Evolutionary conservation across 2,888 invertebrate species (phyloP).

Genomic region (Tupiocoris notatus): DNA sequence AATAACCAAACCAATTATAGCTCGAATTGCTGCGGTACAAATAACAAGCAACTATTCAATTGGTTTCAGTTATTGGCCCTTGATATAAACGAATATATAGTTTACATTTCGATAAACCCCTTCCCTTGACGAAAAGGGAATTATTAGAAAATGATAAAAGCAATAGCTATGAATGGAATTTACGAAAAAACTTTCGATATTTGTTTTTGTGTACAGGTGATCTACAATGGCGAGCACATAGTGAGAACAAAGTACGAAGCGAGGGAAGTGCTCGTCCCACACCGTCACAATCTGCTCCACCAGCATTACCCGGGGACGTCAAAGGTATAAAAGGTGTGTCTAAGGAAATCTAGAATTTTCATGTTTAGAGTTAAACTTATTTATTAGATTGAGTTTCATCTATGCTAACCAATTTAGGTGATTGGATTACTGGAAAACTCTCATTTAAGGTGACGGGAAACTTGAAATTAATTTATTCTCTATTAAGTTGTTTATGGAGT

Average conservation of each 20-base stretch:
- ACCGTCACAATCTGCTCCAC: constrained; percentile 67
- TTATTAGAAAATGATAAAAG: too few relatives aligned
- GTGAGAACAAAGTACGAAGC: constrained; percentile 78
- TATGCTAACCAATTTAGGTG: constrained; percentile 21
- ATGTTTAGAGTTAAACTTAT: neutral
- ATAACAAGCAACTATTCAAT: too few relatives aligned
- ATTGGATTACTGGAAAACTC: constrained; percentile 5
- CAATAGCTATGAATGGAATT: neutral
- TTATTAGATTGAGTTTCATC: constrained; percentile 26
- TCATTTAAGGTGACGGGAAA: neutral
- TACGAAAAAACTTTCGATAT: neutral
- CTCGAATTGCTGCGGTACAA: too few relatives aligned
- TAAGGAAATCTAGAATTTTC: constrained; percentile 28
- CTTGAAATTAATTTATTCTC: neutral
- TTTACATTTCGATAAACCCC: too few relatives aligned
- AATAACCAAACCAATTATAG: too few relatives aligned
- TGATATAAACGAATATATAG: too few relatives aligned
- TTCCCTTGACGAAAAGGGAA: too few relatives aligned
- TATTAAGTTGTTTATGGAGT: neutral
- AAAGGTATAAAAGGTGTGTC: constrained; percentile 33
- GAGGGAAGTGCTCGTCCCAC: constrained; percentile 61
- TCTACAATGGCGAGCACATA: constrained; percentile 78
- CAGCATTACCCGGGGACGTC: constrained; percentile 59
- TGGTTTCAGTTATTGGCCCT: too few relatives aligned
- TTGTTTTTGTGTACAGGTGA: constrained; percentile 62